Base-by-base conservation (phyloP, 1,140 invertebrate genomes). In the Lucilia cuprina region DNA sequence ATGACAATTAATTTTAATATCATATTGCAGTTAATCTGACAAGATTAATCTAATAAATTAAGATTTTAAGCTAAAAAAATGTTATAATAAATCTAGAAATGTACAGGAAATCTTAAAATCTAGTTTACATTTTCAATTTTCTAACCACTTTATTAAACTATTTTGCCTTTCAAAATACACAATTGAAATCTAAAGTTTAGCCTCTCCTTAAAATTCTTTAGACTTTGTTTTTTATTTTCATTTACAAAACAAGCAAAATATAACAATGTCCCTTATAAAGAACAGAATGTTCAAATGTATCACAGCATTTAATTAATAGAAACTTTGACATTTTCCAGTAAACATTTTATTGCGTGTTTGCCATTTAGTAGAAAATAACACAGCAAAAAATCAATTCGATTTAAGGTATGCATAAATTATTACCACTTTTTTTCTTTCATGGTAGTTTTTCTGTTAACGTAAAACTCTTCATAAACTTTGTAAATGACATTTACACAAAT, bases 281-380 rank as follows among this genome's bases (percentile, higher is more conserved):
- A 47, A 80, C 77, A 80, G 5, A 2, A 80, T 47, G 8, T 3
- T 3, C 10, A 41, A 41, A 41, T 41, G 0, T 19, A 17, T 47
- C 5, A 4, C 17, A 12, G 19, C 34, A 25, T 14, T 47, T 80
- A 80, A 80, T 80, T 80, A 80, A 80, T 12, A 49, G 41, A 80
- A 17, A 50, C 41, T 80, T 17, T 80, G 77, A 49, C 77, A 80
- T 80, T 80, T 80, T 47, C 25, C 25, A 30, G 12, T 80, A 49
- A 49, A 50, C 50, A 25, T 77, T 80, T 19, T 80, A 80, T 80
- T 80, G 77, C 77, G 77, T 80, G 77, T 80, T 80, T 80, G 77
- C n/a, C 77, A 80, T 80, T 80, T 80, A 49, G n/a, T 49, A 13
- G 5, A 50, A 80, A 49, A 47, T 70, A 35, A 19, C 41, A 77